Conservation (phyloP, 1,140 invertebrate genomes). For the Sycophaga agraensis region DNA sequence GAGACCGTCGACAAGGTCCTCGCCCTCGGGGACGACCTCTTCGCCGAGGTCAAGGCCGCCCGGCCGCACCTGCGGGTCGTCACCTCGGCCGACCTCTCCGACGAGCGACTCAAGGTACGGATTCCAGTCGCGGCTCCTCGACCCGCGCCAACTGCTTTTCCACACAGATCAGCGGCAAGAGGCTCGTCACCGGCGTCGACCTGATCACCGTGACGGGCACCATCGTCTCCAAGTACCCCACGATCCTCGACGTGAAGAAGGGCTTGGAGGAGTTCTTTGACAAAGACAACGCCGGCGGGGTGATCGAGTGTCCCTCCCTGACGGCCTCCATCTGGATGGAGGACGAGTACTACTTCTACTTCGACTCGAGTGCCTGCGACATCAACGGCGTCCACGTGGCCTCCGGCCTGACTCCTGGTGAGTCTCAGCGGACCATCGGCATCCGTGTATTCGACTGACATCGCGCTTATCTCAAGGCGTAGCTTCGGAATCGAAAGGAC, state of each 20-base stretch:
- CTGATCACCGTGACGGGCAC: constrained; percentile 45
- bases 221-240: constrained; percentile 39
- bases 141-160: too few relatives aligned
- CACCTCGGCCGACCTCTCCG: constrained; percentile 42
- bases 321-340: constrained; percentile 45
- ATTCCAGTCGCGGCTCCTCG: too few relatives aligned
- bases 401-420: too few relatives aligned
- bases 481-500: too few relatives aligned
- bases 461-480: too few relatives aligned
- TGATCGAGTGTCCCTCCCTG: constrained; percentile 43
- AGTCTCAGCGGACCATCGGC: too few relatives aligned
- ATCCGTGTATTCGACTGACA: too few relatives aligned
- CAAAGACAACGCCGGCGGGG: constrained; percentile 39
- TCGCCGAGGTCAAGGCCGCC: constrained; percentile 32
- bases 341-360: constrained; percentile 44
- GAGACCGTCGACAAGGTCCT: constrained; percentile 46
- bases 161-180: constrained; percentile 33
- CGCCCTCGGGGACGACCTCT: constrained; percentile 38
- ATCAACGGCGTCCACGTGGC: constrained; percentile 34
- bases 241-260: constrained; percentile 39
- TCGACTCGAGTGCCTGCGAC: constrained; percentile 47
- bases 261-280: constrained; percentile 47
- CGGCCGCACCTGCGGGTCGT: constrained; percentile 40
- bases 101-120: constrained; percentile 31
- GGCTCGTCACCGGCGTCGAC: constrained; percentile 42